phyloP scores from a whole-genome alignment of 2,888 invertebrate genomes.

The Drosophila melanosoma region DNA sequence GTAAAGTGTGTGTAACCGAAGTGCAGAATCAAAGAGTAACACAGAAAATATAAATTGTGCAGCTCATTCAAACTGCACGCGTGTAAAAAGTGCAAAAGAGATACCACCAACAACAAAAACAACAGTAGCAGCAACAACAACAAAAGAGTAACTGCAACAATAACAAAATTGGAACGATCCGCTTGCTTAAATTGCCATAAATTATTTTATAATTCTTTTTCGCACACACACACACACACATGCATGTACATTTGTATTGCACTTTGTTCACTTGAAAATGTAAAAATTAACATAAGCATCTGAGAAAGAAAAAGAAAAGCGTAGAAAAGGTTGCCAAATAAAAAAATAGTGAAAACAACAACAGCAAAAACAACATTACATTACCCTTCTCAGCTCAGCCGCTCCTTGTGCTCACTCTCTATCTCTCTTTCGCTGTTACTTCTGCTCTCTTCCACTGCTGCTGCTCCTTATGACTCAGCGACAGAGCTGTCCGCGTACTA shows the following conservation, averaged over 20 bases:
- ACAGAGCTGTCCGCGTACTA: constrained; percentile 48
- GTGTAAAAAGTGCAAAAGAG: constrained; percentile 52
- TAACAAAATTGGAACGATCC: constrained; percentile 43
- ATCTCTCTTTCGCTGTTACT: constrained; percentile 23
- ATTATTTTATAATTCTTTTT: constrained; percentile 70
- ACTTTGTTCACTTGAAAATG: constrained; percentile 44
- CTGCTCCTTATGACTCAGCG: constrained; percentile 66
- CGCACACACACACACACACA: constrained; percentile 51
- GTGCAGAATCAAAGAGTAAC: constrained; percentile 55
- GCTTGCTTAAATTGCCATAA: constrained; percentile 74
- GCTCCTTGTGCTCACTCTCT: constrained; percentile 44
- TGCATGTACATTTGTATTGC: constrained; percentile 6
- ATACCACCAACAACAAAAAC: constrained; percentile 36
- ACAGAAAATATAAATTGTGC: constrained; percentile 56
- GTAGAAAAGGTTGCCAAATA: constrained; percentile 56
- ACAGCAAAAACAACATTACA: constrained; percentile 38
- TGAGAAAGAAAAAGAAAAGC: constrained; percentile 45
- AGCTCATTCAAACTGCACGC: constrained; percentile 78
- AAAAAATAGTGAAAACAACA: constrained; percentile 59
- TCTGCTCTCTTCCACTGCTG: constrained; percentile 30
- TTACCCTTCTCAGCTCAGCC: constrained; percentile 30
- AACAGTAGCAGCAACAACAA: constrained; percentile 34
- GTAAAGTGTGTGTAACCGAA: constrained; percentile 70
- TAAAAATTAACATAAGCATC: constrained; percentile 75
- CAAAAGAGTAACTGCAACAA: constrained; percentile 34